Conservation (phyloP, 35 echinoderm and acorn worm genomes). For the Holothuria glaberrima region DNA sequence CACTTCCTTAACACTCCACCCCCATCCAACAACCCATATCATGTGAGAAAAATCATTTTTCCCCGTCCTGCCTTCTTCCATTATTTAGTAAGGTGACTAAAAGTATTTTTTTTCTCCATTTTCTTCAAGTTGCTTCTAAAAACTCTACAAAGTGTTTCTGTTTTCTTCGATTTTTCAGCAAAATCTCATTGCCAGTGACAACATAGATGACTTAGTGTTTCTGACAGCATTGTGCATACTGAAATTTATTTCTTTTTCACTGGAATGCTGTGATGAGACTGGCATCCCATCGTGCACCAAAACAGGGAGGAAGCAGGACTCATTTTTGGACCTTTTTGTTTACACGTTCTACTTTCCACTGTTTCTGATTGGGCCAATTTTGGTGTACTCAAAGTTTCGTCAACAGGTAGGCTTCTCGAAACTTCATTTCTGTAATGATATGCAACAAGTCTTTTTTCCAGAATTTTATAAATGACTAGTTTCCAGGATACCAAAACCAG, state of each 20-base stretch:
- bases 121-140: background rate
- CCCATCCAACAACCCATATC: background rate
- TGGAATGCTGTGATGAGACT: slow-evolving; percentile 51
- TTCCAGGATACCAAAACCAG: too few species aligned
- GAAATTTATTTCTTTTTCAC: slow-evolving; percentile 47
- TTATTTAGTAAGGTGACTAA: background rate
- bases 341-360: slow-evolving; percentile 64
- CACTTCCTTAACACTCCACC: background rate
- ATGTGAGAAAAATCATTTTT: too few species aligned
- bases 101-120: background rate
- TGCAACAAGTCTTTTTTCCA: too few species aligned
- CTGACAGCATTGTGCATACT: slow-evolving; percentile 16
- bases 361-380: slow-evolving; percentile 60
- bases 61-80: background rate
- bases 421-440: too few species aligned
- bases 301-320: slow-evolving; percentile 32
- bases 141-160: background rate
- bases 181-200: background rate
- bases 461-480: too few species aligned
- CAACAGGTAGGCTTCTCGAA: background rate
- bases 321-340: slow-evolving; percentile 39
- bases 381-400: slow-evolving; percentile 51
- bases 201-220: slow-evolving; percentile 11
- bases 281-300: background rate
- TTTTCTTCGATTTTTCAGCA: slow-evolving; percentile 16